These are phyloP conservation scores for Petrolisthes cinctipes DNA, from an alignment of 2,888 invertebrate species.

Conservation along the genomic window DNA sequence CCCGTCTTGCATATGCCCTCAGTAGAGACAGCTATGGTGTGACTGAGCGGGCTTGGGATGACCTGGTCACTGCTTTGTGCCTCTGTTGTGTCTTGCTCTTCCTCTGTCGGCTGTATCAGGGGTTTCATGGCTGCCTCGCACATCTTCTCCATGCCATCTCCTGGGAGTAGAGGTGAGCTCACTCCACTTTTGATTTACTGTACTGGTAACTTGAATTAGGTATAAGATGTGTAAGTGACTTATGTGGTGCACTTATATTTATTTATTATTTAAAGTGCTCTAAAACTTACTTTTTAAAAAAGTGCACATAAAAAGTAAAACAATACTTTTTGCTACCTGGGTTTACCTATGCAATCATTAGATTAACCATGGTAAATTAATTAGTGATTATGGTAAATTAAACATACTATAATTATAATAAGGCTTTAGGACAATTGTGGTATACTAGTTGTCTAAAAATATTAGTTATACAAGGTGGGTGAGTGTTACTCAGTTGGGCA, in stretches of 20 bases:
- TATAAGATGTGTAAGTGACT: conserved; percentile 3
- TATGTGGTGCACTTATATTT: not conserved
- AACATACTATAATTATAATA: not conserved
- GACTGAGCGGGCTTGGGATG: conserved; percentile 49
- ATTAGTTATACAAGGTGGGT: too few relatives aligned
- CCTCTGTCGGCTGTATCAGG: conserved; percentile 40
- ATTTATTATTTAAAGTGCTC: not conserved
- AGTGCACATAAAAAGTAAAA: not conserved
- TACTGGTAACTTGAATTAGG: not conserved
- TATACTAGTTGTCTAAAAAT: not conserved
- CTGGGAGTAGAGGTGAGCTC: conserved; percentile 5
- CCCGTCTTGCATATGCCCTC: conserved; percentile 44
- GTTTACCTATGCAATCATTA: conserved; percentile 13
- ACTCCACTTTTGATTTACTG: not conserved
- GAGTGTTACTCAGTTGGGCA: not conserved
- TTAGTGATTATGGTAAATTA: not conserved
- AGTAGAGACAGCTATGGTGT: conserved; percentile 55
- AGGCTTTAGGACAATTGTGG: not conserved
- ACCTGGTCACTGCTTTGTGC: conserved; percentile 49
- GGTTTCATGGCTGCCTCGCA: conserved; percentile 31
- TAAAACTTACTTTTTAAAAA: not conserved
- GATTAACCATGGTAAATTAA: conserved; percentile 1
- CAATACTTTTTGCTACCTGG: not conserved
- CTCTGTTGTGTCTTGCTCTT: conserved; percentile 52
- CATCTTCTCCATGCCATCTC: conserved; percentile 39